These are phyloP conservation scores for Antheraea mylitta DNA, from an alignment of 1,140 invertebrate species.

Conservation along the genomic window DNA sequence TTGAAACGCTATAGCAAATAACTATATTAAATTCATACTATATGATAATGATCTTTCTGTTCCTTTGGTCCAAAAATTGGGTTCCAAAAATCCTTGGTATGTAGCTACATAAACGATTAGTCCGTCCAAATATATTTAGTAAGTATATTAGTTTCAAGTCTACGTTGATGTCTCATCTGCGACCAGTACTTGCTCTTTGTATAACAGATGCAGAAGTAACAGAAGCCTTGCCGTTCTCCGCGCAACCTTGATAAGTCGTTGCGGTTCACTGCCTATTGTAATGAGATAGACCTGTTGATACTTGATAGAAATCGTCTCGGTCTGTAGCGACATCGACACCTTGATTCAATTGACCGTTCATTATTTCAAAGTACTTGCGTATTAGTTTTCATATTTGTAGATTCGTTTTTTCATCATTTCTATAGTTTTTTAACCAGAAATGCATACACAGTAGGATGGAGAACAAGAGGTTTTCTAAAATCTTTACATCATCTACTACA, in stretches of 20 bases:
- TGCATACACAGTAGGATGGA: too few relatives aligned
- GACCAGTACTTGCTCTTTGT: too few relatives aligned
- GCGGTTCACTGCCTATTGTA: constrained; percentile 46
- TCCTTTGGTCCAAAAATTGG: too few relatives aligned
- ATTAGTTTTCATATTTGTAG: neutral
- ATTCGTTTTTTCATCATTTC: neutral
- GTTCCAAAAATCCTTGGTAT: too few relatives aligned
- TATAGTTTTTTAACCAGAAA: too few relatives aligned
- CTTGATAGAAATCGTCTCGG: constrained; percentile 48
- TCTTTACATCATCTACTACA: too few relatives aligned
- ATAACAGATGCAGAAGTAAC: neutral
- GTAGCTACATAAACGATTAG: too few relatives aligned
- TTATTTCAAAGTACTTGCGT: neutral
- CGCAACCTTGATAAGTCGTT: constrained; percentile 24
- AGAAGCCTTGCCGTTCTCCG: constrained; percentile 2
- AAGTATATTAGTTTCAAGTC: neutral
- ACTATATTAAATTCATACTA: too few relatives aligned
- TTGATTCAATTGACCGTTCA: neutral
- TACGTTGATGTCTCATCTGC: neutral
- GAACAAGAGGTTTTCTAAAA: too few relatives aligned
- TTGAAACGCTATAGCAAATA: too few relatives aligned
- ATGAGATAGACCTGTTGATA: constrained; percentile 45
- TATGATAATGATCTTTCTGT: too few relatives aligned
- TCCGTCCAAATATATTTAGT: neutral
- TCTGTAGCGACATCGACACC: constrained; percentile 20